These are phyloP conservation scores for Branchinecta lynchi DNA, from an alignment of 1,140 invertebrate species.

Conservation along the genomic window DNA sequence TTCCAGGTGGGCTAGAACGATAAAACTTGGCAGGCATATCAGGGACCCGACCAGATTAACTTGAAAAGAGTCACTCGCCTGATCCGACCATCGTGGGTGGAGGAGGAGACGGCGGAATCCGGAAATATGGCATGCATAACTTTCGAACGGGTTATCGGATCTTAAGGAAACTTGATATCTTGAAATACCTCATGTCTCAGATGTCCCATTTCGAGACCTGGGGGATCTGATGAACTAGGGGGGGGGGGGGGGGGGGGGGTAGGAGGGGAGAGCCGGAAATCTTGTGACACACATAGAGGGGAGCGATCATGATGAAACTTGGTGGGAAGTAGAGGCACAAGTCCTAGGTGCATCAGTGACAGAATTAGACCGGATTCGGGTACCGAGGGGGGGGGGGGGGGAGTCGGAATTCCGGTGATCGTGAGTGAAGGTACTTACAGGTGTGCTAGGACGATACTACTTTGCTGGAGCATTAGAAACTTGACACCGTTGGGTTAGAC, in stretches of 20 bases:
- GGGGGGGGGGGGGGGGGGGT: not conserved
- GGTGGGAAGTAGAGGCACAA: not conserved
- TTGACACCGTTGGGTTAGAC: not conserved
- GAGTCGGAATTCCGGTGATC: not conserved
- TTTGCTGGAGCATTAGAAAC: not conserved
- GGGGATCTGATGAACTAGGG: too few species aligned
- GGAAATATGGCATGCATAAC: too few species aligned
- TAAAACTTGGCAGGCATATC: too few species aligned
- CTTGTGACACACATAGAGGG: not conserved
- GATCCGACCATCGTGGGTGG: too few species aligned
- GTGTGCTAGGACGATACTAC: not conserved
- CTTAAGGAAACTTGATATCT: not conserved
- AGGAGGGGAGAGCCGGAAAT: constrained; percentile 2
- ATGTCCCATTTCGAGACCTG: too few species aligned
- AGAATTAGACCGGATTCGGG: not conserved
- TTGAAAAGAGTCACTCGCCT: too few species aligned
- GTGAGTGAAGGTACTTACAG: too few species aligned
- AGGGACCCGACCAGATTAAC: too few species aligned
- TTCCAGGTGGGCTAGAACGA: too few species aligned
- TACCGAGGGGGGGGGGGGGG: not conserved
- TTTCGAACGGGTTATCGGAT: constrained; percentile 1
- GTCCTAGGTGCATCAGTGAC: not conserved
- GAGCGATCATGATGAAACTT: constrained; percentile 1
- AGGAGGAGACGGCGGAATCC: too few species aligned
- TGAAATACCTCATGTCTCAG: not conserved